A percentile compares a stretch with the other conserved stretches of the same genome.
These are phyloP conservation scores for Aleiodes testaceus DNA, from an alignment of 2,888 invertebrate genomes.

Conservation along the genomic window DNA sequence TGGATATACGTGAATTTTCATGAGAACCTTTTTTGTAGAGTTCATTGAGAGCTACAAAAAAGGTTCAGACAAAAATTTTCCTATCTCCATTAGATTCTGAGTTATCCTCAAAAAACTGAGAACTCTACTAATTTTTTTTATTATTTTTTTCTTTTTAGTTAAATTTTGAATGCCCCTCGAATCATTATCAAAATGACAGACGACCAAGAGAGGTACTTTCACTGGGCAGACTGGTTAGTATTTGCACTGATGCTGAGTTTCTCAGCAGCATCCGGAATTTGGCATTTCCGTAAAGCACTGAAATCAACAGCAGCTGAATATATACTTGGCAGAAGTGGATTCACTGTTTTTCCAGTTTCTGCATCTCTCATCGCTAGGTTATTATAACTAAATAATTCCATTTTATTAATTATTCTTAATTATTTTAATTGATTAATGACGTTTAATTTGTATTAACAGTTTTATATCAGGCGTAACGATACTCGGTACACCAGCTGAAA, in stretches of 20 bases:
- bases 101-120: too few species aligned
- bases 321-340: constrained; percentile 82
- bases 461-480: constrained; percentile 92
- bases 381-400: constrained; percentile 47
- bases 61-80: too few species aligned
- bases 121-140: too few species aligned
- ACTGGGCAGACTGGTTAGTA: constrained; percentile 79
- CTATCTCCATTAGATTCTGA: too few species aligned
- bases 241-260: constrained; percentile 81
- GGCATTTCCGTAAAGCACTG: constrained; percentile 76
- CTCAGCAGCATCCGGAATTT: constrained; percentile 86
- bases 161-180: not conserved
- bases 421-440: constrained; percentile 14
- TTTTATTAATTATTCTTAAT: constrained; percentile 2
- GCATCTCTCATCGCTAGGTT: constrained; percentile 90
- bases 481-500: constrained; percentile 89
- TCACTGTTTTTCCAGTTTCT: constrained; percentile 88
- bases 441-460: constrained; percentile 72
- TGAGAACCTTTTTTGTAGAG: too few species aligned
- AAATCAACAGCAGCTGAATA: constrained; percentile 81
- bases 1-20: too few species aligned
- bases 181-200: constrained; percentile 35
- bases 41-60: too few species aligned
- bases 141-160: too few species aligned
- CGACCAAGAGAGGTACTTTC: constrained; percentile 63